These are phyloP conservation scores for Temnothorax ravouxi DNA, from an alignment of 2,888 invertebrate genomes.

Conservation along the genomic window DNA sequence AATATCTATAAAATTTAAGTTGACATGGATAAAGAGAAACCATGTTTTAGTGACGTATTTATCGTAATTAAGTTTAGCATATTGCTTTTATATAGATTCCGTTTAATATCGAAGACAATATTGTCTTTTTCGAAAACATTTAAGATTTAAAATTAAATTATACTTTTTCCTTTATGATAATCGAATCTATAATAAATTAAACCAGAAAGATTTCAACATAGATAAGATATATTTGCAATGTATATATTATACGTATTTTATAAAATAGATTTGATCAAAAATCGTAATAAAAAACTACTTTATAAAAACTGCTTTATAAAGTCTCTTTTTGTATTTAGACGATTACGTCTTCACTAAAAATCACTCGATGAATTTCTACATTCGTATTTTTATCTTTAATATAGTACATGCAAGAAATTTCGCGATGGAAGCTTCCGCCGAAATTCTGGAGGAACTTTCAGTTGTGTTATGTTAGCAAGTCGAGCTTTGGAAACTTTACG, in stretches of 20 bases:
- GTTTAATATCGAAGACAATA: not conserved
- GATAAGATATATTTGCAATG: not conserved
- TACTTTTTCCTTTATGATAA: not conserved
- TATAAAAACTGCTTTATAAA: not conserved
- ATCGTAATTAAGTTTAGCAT: not conserved
- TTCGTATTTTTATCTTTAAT: not conserved
- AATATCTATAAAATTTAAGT: not conserved
- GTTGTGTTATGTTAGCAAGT: conserved; percentile 8
- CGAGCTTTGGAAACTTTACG: conserved; percentile 28
- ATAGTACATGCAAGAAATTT: conserved; percentile 30
- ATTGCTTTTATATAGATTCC: conserved; percentile 2
- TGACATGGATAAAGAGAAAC: not conserved
- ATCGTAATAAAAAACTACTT: not conserved
- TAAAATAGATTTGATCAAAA: conserved; percentile 10
- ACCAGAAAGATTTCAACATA: not conserved
- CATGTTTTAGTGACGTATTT: not conserved
- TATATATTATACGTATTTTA: not conserved
- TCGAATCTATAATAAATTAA: not conserved
- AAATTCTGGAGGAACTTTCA: conserved; percentile 30
- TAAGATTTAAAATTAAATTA: not conserved
- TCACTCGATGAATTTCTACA: conserved; percentile 6
- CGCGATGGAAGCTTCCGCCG: conserved; percentile 11
- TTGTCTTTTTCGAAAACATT: not conserved
- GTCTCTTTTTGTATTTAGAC: not conserved
- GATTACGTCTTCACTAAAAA: not conserved